phyloP scores from a whole-genome alignment of 2,113 vertebrate genomes.

The Paradisaea rubra region DNA sequence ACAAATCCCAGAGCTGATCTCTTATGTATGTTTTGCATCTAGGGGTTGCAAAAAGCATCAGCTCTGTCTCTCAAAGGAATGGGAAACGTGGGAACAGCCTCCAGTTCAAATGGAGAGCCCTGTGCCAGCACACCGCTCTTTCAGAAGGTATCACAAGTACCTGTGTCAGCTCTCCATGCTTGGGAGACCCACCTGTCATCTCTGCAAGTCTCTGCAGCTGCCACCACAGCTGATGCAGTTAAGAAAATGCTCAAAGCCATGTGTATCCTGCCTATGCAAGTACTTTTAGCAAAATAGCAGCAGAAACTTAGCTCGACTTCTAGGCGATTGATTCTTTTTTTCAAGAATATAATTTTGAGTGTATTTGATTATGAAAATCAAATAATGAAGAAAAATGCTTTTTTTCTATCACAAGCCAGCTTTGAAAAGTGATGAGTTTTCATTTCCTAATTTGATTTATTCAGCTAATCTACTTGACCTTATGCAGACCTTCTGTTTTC shows the following conservation, averaged over 20 bases:
- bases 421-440: constrained; percentile 37
- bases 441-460: constrained; percentile 40
- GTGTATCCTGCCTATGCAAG: background rate
- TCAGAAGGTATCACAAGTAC: background rate
- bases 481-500: background rate
- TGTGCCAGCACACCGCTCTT: fast-evolving
- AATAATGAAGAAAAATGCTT: constrained; percentile 19
- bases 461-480: constrained; percentile 38
- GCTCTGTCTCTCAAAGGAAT: background rate
- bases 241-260: background rate
- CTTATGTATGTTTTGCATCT: background rate
- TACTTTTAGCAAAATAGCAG: background rate
- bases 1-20: background rate
- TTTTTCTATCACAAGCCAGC: background rate
- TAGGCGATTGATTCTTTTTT: background rate
- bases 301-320: background rate
- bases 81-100: background rate
- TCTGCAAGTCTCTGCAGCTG: background rate
- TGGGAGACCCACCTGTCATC: background rate
- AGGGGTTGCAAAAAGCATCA: fast-evolving
- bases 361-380: constrained; percentile 48
- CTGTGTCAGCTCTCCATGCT: background rate
- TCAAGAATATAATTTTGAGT: background rate
- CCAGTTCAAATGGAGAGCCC: background rate
- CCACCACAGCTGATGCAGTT: fast-evolving